Conservation (phyloP, 2,888 invertebrate species). For the Phragmatobia fuliginosa region DNA sequence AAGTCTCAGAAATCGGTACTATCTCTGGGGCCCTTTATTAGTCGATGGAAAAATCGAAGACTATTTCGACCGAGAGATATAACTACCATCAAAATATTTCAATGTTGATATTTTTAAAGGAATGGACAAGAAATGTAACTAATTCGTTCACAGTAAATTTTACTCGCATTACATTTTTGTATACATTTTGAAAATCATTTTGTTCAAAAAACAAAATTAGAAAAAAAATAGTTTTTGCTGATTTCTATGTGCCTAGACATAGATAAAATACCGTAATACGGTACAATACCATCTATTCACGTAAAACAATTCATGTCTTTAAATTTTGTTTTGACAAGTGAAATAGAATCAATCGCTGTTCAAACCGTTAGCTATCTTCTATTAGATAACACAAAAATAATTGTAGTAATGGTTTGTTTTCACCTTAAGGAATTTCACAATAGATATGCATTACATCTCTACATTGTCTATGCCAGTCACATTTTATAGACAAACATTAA, state of each 20-base stretch:
- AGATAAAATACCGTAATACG: slow-evolving; percentile 34
- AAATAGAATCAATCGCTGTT: slow-evolving; percentile 10
- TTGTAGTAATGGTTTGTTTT: slow-evolving; percentile 63
- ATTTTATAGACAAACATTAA: slow-evolving; percentile 52
- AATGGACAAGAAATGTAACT: slow-evolving; percentile 12
- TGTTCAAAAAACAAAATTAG: slow-evolving; percentile 6
- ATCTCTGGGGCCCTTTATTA: slow-evolving; percentile 26
- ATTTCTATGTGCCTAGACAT: slow-evolving; percentile 51
- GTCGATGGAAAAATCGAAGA: slow-evolving; percentile 22
- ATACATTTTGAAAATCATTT: slow-evolving; percentile 2
- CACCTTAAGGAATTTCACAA: slow-evolving; percentile 60
- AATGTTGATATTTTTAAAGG: slow-evolving; percentile 4
- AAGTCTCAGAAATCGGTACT: slow-evolving; percentile 49
- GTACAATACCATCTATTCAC: slow-evolving; percentile 42
- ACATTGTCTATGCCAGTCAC: slow-evolving; percentile 57
- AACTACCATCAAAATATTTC: slow-evolving; percentile 8
- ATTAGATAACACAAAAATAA: slow-evolving; percentile 52
- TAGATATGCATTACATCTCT: slow-evolving; percentile 50
- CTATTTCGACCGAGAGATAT: slow-evolving; percentile 7
- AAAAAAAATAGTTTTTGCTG: slow-evolving; percentile 51
- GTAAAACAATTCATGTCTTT: slow-evolving; percentile 43
- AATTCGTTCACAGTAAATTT: slow-evolving; percentile 7
- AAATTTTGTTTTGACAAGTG: slow-evolving; percentile 39
- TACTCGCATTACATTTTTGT: slow-evolving; percentile 3
- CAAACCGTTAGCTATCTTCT: slow-evolving; percentile 44